Evolutionary conservation across 2,888 invertebrate genomes (phyloP).

Genomic region (Campoplex nolae): DNA sequence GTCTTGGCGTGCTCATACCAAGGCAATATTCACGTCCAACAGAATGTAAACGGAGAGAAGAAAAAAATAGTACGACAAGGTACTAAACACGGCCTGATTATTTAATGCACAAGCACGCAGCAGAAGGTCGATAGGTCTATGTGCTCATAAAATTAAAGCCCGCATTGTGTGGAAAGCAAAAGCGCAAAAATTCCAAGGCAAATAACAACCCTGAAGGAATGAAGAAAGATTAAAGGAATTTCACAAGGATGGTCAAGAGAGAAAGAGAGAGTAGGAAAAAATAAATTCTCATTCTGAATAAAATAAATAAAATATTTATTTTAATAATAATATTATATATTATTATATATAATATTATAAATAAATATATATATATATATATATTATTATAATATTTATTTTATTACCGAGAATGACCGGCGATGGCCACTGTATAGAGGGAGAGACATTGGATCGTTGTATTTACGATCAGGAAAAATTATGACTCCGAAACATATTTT

Average conservation of each 20-base stretch:
- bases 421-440: no score
- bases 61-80: slow-evolving; percentile 66
- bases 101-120: slow-evolving; percentile 69
- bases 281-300: no score
- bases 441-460: not conserved
- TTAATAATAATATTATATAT: no score
- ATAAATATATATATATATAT: no score
- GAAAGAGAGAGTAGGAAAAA: no score
- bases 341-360: no score
- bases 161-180: slow-evolving; percentile 34
- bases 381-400: no score
- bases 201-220: not conserved
- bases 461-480: not conserved
- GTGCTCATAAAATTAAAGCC: slow-evolving; percentile 66
- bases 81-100: slow-evolving; percentile 69
- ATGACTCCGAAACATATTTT: no score
- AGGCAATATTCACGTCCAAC: slow-evolving; percentile 55
- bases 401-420: no score
- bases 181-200: slow-evolving; percentile 2
- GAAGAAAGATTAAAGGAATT: not conserved
- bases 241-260: not conserved
- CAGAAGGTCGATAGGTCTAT: slow-evolving; percentile 68
- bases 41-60: slow-evolving; percentile 40
- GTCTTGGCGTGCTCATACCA: slow-evolving; percentile 14
- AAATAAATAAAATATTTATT: no score